Conservation (phyloP, 2,113 vertebrate genomes). For the Condylura cristata region DNA sequence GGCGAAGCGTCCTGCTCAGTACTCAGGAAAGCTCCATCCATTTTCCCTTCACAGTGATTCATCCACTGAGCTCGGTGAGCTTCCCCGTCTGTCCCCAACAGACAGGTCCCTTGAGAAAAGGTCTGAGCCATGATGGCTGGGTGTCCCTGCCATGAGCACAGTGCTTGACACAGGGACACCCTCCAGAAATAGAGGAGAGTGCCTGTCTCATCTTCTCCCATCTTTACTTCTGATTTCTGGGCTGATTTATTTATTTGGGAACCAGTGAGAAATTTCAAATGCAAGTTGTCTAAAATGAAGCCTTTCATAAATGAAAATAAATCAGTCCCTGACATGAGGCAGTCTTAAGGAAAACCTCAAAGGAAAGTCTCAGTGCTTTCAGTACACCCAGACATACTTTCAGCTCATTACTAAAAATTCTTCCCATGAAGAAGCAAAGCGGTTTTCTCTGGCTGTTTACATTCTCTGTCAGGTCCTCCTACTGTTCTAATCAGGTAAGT, state of each 20-base stretch:
- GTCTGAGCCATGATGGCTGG: background rate
- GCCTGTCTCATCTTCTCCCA: background rate
- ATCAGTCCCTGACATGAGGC: background rate
- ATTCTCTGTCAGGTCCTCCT: conserved; percentile 54
- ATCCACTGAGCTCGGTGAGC: background rate
- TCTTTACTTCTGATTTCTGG: background rate
- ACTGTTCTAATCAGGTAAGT: conserved; percentile 56
- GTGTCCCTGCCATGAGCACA: background rate
- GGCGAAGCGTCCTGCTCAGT: background rate
- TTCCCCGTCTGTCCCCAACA: background rate
- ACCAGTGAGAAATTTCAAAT: background rate
- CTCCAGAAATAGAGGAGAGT: accelerated
- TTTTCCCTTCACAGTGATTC: background rate
- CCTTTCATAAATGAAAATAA: conserved; percentile 4
- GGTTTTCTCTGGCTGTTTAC: conserved; percentile 42
- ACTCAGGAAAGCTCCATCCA: too few species aligned
- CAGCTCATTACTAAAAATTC: conserved; percentile 32
- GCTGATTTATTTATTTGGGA: background rate
- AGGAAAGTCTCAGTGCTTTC: conserved; percentile 13
- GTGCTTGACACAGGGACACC: accelerated
- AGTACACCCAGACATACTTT: background rate
- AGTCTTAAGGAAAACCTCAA: background rate
- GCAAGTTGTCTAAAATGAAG: background rate
- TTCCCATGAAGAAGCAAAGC: conserved; percentile 54
- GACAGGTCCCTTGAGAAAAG: background rate